Conservation (phyloP, 2,888 invertebrate species). For the Tortrix viridana region DNA sequence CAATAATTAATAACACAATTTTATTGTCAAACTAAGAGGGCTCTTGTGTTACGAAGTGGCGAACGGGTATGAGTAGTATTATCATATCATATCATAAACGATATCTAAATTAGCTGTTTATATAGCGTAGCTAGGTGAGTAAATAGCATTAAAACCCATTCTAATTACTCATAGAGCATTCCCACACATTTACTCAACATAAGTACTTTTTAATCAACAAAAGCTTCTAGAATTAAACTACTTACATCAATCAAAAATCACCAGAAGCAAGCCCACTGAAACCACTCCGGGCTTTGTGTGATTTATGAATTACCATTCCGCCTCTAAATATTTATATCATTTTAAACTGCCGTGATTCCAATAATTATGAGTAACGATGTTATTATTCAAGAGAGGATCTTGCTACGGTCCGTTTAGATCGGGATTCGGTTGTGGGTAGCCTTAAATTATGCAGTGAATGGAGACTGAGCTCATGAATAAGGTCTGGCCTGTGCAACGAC, state of each 20-base stretch:
- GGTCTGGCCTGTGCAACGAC: not conserved
- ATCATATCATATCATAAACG: too few relatives aligned
- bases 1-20: too few relatives aligned
- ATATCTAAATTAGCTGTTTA: too few relatives aligned
- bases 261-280: conserved; percentile 5
- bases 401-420: not conserved
- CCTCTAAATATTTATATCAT: conserved; percentile 37
- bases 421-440: not conserved
- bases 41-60: too few relatives aligned
- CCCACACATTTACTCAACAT: not conserved
- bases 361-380: conserved; percentile 25
- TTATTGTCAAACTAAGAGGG: too few relatives aligned
- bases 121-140: too few relatives aligned
- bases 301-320: conserved; percentile 25
- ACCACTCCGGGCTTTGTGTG: conserved; percentile 11
- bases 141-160: too few relatives aligned
- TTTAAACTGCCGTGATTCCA: conserved; percentile 34
- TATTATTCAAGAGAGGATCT: not conserved
- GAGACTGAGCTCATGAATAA: conserved; percentile 29
- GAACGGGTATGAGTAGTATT: too few relatives aligned
- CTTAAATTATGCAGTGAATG: conserved; percentile 31
- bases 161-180: not conserved
- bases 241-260: conserved; percentile 15
- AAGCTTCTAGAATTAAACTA: conserved; percentile 21
- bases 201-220: not conserved